phyloP scores from a whole-genome alignment of 2,888 invertebrate genomes.

The Eilema caniola region DNA sequence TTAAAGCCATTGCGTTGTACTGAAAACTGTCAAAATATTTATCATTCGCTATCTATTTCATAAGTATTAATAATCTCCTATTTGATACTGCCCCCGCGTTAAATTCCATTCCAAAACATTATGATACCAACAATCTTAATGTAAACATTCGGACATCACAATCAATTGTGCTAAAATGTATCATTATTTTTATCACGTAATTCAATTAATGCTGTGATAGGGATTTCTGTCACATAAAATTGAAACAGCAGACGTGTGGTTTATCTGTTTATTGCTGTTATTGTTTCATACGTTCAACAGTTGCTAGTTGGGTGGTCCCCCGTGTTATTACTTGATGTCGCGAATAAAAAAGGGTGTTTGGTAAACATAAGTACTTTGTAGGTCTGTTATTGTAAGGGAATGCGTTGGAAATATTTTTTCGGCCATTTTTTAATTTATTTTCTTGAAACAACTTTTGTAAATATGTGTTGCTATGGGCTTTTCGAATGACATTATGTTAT shows the following conservation, averaged over 20 bases:
- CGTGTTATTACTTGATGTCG: slow-evolving; percentile 55
- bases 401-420: slow-evolving; percentile 34
- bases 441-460: slow-evolving; percentile 8
- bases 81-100: not conserved
- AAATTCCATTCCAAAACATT: slow-evolving; percentile 18
- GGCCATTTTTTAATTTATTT: slow-evolving; percentile 15
- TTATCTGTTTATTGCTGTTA: slow-evolving; percentile 71
- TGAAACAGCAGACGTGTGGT: slow-evolving; percentile 58
- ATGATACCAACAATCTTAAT: slow-evolving; percentile 20
- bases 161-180: slow-evolving; percentile 35
- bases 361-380: slow-evolving; percentile 69
- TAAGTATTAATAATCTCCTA: not conserved
- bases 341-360: slow-evolving; percentile 64
- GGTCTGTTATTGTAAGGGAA: slow-evolving; percentile 40
- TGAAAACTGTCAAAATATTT: slow-evolving; percentile 4
- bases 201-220: slow-evolving; percentile 55
- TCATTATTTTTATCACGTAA: slow-evolving; percentile 48
- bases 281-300: slow-evolving; percentile 63
- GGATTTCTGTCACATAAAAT: slow-evolving; percentile 54
- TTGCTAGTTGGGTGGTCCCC: slow-evolving; percentile 64
- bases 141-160: slow-evolving; percentile 24
- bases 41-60: not conserved
- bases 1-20: not conserved
- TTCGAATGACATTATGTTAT: not conserved
- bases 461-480: slow-evolving; percentile 8